A percentile compares a stretch with the other conserved stretches of the same genome.
Conservation (phyloP, 1,140 invertebrate genomes). For the Penaeus indicus region DNA sequence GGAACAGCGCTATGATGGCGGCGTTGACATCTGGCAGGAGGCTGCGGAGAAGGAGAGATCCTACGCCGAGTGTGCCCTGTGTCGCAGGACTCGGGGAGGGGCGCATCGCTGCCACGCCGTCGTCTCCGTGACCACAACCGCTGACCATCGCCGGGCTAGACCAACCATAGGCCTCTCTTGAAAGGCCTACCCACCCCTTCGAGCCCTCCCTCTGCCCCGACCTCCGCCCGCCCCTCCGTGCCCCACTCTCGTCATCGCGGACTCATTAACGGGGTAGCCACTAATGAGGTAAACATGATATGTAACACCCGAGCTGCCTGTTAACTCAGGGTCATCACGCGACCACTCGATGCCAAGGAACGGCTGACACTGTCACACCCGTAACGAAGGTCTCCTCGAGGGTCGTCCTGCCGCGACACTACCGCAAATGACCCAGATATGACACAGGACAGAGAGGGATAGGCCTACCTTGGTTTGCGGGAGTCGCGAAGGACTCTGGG, state of each 20-base stretch:
- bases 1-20: constrained; percentile 17
- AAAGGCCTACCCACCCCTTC: constrained; percentile 13
- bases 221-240: not conserved
- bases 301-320: constrained; percentile 50
- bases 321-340: constrained; percentile 11
- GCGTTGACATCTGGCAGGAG: constrained; percentile 29
- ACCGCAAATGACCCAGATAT: constrained; percentile 54
- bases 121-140: too few species aligned
- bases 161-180: constrained; percentile 11
- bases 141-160: too few species aligned
- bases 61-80: too few species aligned
- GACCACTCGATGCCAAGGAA: constrained; percentile 11
- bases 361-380: constrained; percentile 42
- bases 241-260: constrained; percentile 38
- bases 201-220: not conserved
- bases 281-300: constrained; percentile 61
- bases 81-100: not conserved
- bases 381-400: constrained; percentile 31
- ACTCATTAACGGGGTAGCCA: constrained; percentile 52
- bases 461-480: constrained; percentile 48
- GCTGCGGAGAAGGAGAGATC: not conserved
- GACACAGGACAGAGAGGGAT: constrained; percentile 20
- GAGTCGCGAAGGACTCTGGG: constrained; percentile 49
- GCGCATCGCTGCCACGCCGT: not conserved
- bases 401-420: constrained; percentile 36